Evolutionary conservation across 2,888 invertebrate genomes (phyloP).

Genomic region (Perizoma affinitatum): DNA sequence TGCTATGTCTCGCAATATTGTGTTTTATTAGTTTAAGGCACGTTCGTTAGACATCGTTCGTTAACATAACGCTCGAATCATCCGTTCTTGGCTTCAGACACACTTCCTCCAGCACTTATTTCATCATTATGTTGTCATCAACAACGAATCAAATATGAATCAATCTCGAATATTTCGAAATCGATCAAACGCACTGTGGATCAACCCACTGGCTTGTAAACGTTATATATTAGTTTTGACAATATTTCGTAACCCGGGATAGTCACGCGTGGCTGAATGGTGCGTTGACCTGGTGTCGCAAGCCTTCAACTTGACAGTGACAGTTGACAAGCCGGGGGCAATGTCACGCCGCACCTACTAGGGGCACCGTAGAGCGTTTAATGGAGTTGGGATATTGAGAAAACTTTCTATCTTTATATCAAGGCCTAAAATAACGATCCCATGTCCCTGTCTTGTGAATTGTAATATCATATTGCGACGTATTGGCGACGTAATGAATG

Average conservation of each 20-base stretch:
- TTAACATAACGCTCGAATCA: slow-evolving; percentile 12
- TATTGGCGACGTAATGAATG: too few relatives aligned
- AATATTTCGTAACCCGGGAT: slow-evolving; percentile 32
- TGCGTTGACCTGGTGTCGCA: slow-evolving; percentile 32
- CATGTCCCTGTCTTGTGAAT: too few relatives aligned
- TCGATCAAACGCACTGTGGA: slow-evolving; percentile 18
- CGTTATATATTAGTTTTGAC: slow-evolving; percentile 34
- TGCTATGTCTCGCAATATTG: slow-evolving; percentile 23
- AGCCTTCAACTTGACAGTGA: slow-evolving; percentile 41
- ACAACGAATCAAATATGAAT: slow-evolving; percentile 27
- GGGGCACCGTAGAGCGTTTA: slow-evolving; percentile 32
- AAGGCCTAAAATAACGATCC: slow-evolving; percentile 7
- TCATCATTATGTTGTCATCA: slow-evolving; percentile 28
- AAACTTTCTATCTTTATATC: slow-evolving; percentile 23
- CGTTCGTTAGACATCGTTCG: slow-evolving; percentile 9
- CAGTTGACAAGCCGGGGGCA: slow-evolving; percentile 37
- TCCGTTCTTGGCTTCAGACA: slow-evolving; percentile 24
- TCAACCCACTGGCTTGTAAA: slow-evolving; percentile 19
- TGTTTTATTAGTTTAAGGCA: slow-evolving; percentile 26
- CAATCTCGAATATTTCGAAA: slow-evolving; percentile 30
- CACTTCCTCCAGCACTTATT: slow-evolving; percentile 23
- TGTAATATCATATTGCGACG: too few relatives aligned
- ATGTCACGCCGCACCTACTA: slow-evolving; percentile 36
- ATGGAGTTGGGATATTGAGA: slow-evolving; percentile 26
- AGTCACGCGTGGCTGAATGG: slow-evolving; percentile 34